phyloP scores from a whole-genome alignment of 1,140 invertebrate genomes.

The Sweltsa coloradensis region DNA sequence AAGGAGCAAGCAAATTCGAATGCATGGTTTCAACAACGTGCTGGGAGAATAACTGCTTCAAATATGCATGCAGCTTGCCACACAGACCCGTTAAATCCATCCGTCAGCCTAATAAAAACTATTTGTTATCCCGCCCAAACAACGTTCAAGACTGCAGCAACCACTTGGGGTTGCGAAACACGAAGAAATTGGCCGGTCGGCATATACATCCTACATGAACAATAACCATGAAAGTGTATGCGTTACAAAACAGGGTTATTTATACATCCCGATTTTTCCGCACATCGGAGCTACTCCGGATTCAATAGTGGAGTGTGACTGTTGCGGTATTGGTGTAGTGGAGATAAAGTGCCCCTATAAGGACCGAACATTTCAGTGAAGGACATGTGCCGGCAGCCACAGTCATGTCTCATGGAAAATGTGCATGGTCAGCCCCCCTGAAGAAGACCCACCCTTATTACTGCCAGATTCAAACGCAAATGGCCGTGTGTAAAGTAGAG shows the following conservation, averaged over 20 bases:
- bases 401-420: no score
- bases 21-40: not conserved
- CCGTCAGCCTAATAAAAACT: not conserved
- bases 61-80: not conserved
- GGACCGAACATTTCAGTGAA: not conserved
- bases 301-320: not conserved
- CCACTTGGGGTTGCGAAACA: not conserved
- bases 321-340: not conserved
- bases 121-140: not conserved
- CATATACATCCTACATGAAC: not conserved
- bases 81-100: not conserved
- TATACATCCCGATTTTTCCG: not conserved
- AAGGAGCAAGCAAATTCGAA: not conserved
- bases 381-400: not conserved
- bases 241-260: not conserved
- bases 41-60: constrained; percentile 1
- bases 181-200: not conserved
- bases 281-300: constrained; percentile 1
- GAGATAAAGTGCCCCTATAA: constrained; percentile 1
- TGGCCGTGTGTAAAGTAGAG: not conserved
- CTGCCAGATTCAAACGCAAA: not conserved
- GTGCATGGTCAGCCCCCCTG: not conserved
- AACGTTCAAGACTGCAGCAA: not conserved
- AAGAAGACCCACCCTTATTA: not conserved
- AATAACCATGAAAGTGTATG: not conserved